A percentile compares a stretch with the other conserved stretches of the same genome.
Evolutionary conservation across 2,888 invertebrate genomes (phyloP).

Genomic region (Thereva unica): DNA sequence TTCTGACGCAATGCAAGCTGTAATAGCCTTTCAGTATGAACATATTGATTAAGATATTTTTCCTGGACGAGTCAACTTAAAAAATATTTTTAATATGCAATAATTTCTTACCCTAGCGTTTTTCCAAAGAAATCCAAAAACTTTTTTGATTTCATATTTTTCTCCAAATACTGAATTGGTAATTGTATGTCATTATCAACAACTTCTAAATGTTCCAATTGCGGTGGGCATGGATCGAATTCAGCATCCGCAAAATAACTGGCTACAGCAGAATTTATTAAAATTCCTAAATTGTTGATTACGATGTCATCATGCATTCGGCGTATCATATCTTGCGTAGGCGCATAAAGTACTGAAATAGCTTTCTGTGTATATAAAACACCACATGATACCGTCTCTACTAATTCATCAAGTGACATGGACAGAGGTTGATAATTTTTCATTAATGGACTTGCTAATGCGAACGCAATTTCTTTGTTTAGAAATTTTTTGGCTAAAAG

Average conservation of each 20-base stretch:
- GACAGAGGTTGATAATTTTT: conserved; percentile 55
- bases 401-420: conserved; percentile 53
- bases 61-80: neutral
- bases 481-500: conserved; percentile 55
- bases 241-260: conserved; percentile 54
- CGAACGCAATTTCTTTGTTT: conserved; percentile 54
- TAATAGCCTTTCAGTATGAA: too few relatives aligned
- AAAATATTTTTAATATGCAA: neutral
- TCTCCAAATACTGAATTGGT: conserved; percentile 49
- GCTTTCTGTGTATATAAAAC: conserved; percentile 55
- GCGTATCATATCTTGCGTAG: neutral
- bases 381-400: conserved; percentile 53
- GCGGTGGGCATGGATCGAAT: conserved; percentile 46
- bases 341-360: conserved; percentile 49
- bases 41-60: neutral
- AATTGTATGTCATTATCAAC: conserved; percentile 53
- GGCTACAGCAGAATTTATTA: conserved; percentile 55
- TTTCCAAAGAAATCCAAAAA: conserved; percentile 54
- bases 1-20: too few relatives aligned
- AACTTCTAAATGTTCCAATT: conserved; percentile 51
- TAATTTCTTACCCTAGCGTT: conserved; percentile 42
- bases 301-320: conserved; percentile 51
- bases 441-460: conserved; percentile 54
- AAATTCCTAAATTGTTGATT: conserved; percentile 56
- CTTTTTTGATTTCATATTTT: conserved; percentile 53